A percentile compares a stretch with the other conserved stretches of the same genome.
Conservation (phyloP, 1,140 invertebrate species). For the Diachasma alloeum region DNA sequence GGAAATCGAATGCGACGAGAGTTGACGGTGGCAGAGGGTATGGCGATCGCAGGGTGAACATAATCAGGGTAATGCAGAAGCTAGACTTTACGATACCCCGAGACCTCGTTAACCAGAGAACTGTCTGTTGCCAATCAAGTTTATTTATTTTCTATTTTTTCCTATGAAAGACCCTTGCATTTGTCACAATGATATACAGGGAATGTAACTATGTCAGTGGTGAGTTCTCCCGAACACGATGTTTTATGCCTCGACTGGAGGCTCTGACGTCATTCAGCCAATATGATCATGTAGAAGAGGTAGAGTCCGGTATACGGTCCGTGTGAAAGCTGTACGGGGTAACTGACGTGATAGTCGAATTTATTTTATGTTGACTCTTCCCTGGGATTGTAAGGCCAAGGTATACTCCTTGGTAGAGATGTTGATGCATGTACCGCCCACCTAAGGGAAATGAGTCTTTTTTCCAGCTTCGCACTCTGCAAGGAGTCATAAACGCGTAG, state of each 20-base stretch:
- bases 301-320: neutral
- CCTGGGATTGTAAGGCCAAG: no score
- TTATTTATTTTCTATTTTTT: neutral
- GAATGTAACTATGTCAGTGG: neutral
- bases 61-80: conserved; percentile 29
- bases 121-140: neutral
- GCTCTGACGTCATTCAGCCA: neutral
- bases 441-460: no score
- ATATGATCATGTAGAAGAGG: neutral
- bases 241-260: neutral
- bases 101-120: conserved; percentile 1
- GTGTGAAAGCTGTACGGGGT: neutral
- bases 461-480: no score
- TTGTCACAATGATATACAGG: neutral
- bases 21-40: neutral
- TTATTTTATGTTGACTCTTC: no score
- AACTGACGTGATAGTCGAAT: no score
- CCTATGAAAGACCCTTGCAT: neutral
- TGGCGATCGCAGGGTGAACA: conserved; percentile 4
- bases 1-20: neutral
- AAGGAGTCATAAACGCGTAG: no score
- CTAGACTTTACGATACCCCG: conserved; percentile 21
- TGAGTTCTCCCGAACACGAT: neutral
- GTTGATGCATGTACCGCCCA: no score
- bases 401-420: no score